Evolutionary conservation across 2,888 invertebrate species (phyloP), one percentile per base, ranked within the genome.

Genomic region (Lordiphosa fenestrarum): DNA sequence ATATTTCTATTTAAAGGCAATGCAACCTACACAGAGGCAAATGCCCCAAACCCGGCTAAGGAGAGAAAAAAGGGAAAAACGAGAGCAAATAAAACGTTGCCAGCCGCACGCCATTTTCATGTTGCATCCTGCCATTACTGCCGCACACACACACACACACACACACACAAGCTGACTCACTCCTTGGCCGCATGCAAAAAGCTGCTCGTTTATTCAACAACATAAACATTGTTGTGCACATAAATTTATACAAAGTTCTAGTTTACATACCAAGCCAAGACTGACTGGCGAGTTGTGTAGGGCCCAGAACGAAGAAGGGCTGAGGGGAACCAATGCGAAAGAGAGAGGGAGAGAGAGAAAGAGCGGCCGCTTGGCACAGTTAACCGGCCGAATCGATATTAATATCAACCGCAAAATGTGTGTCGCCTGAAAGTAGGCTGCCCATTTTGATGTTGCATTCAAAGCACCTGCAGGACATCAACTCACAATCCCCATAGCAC

Each of bases 171-270:
- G 44, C 40, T 41, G 9, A 35, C 25, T 36, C 21, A 47, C 15
- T 15, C 36, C 42, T 46, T 59, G 66, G 62, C 67, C 74, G 69
- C 73, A 75, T 82, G 75, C 77, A 81, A 77, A 44, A 76, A 84
- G n/a, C 76, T 84, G 84, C 57, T 77, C 84, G 76, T 84, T 77
- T 77, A 84, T 77, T 77, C 84, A 84, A 81, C 84, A 77, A 77
- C 84, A 77, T 77, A 77, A 77, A 77, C 76, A 84, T 84, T 77
- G 84, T 77, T 77, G 76, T 73, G 71, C 84, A 77, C 82, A 77
- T 80, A 80, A 84, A 75, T 84, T 82, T 75, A 82, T 78, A 84
- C 83, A 78, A 77, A 77, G 84, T 77, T 82, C 78, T 84, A 84
- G 82, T 82, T 84, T 82, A 66, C 75, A 68, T 52, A 63, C 66